Evolutionary conservation across 2,888 invertebrate species (phyloP), one percentile per base, ranked within the genome.

Genomic region (Drosophila sordidula): DNA sequence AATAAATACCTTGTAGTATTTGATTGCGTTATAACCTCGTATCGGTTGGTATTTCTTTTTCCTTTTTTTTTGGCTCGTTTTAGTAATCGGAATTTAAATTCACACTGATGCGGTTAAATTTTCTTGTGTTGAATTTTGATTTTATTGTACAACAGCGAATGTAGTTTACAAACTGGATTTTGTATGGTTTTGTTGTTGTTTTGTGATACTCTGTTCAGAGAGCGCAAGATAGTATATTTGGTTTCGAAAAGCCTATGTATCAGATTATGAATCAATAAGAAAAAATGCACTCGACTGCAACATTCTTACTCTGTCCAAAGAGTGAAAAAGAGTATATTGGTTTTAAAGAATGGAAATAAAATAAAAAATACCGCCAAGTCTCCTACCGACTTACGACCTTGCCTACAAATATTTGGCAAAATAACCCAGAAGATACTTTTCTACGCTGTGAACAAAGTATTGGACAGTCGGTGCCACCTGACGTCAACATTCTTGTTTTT

Each of bases 91-190:
- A 22, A 32, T 32, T 16, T 32, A 9, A 29, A 6, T 16, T 42
- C 8, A 34, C 16, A 42, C n/a, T n/a, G 3, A 32, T 42, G n/a
- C 29, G 1, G 41, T 18, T n/a, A 8, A 32, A n/a, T 39, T 39
- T 39, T 50, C 14, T 25, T 50, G 25, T 36, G n/a, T 50, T 50
- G 25, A 14, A 22, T 52, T n/a, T 26, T 11, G 12, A 5, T 32
- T 16, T 12, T 42, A 12, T 42, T 42, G n/a, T 18, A 42, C 18
- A 42, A 26, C 34, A 25, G 22, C 22, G 9, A 36, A 14, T 34
- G 34, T 8, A 18, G 18, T 38, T 56, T 22, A 11, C 11, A 59
- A 59, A 45, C 44, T 38, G 26, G 58, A 54, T 42, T 51, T 39
- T 32, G 1, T 32, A 34, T 34, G 29, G 12, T 34, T 11, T 12